These are phyloP conservation scores for Vicugna pacos DNA, from an alignment of 2,113 vertebrate genomes.

Conservation along the genomic window DNA sequence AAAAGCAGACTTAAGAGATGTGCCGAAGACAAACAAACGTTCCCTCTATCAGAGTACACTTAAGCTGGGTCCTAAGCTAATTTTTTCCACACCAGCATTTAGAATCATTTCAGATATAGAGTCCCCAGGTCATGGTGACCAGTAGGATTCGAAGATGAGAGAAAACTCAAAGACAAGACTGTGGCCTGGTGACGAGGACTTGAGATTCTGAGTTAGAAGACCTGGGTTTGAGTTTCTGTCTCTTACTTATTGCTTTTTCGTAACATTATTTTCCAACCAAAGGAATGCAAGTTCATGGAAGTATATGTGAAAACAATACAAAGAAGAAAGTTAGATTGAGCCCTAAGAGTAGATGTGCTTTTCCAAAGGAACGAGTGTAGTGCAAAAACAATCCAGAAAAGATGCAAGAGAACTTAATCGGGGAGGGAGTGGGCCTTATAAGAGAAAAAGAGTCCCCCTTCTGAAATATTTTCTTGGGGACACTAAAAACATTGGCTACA, in stretches of 20 bases:
- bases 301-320: not conserved
- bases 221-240: not conserved
- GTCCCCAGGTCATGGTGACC: not conserved
- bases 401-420: not conserved
- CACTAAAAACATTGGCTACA: not conserved
- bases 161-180: not conserved
- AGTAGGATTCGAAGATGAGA: not conserved
- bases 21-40: not conserved
- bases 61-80: not conserved
- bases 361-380: not conserved
- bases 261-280: not conserved
- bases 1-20: not conserved
- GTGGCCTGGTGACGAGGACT: not conserved
- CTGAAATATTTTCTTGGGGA: not conserved
- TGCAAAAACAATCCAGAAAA: slow-evolving; percentile 24
- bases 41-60: not conserved
- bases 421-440: not conserved
- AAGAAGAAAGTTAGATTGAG: not conserved
- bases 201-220: not conserved
- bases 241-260: not conserved
- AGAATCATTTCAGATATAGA: not conserved
- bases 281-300: not conserved
- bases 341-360: not conserved
- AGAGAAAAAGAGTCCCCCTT: not conserved
- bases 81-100: not conserved